Percentiles rank a stretch among this genome's conserved stretches.
phyloP scores from a whole-genome alignment of 2,113 vertebrate species.

The Salvator merianae region DNA sequence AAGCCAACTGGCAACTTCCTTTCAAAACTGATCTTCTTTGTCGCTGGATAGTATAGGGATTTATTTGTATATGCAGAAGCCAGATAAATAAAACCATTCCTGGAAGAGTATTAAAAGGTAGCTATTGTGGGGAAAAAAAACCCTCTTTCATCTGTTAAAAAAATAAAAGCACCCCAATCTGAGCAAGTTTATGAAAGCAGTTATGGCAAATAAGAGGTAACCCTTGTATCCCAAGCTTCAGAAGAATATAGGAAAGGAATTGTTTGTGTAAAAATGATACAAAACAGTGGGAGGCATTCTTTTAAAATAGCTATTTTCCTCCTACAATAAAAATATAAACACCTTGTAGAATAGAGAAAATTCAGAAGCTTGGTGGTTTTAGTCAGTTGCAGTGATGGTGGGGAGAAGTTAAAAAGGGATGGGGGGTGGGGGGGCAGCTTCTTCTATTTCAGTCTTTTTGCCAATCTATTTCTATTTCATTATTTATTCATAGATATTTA shows the following conservation, averaged over 20 bases:
- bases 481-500: neutral
- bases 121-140: neutral
- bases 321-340: conserved; percentile 2
- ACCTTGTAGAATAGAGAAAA: conserved; percentile 9
- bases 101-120: neutral
- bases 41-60: neutral
- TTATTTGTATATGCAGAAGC: neutral
- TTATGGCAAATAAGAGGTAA: neutral
- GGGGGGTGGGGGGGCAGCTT: neutral
- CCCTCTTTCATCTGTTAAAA: neutral
- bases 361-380: neutral
- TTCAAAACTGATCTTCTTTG: neutral
- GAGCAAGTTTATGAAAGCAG: conserved; percentile 2
- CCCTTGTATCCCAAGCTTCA: neutral
- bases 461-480: neutral
- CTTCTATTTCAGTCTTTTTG: neutral
- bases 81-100: neutral
- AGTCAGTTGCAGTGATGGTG: too few relatives aligned
- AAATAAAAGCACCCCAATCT: neutral
- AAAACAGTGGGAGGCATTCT: neutral
- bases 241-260: neutral
- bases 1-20: neutral
- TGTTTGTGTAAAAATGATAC: neutral
- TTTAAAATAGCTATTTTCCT: neutral
- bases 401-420: neutral